Percentiles rank a stretch among this genome's conserved stretches.
phyloP scores from a whole-genome alignment of 2,797 vertebrate genomes.

The Gallinago solitaria region DNA sequence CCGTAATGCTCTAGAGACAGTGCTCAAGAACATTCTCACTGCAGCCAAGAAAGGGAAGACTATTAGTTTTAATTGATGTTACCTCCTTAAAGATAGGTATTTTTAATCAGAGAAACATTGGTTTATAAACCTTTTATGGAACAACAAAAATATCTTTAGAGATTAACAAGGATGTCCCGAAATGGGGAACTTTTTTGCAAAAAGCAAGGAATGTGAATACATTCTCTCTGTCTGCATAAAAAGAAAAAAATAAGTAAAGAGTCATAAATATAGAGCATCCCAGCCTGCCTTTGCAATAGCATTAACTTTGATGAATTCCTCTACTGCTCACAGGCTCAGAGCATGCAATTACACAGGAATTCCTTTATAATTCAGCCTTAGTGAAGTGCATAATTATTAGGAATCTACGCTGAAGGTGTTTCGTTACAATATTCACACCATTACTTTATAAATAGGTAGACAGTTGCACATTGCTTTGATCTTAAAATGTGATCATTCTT shows the following conservation, averaged over 20 bases:
- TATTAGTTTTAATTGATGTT: not conserved
- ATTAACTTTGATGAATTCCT: slow-evolving; percentile 8
- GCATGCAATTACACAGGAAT: slow-evolving; percentile 22
- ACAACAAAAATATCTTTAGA: not conserved
- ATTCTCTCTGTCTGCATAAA: not conserved
- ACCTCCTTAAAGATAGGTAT: not conserved
- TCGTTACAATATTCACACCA: not conserved
- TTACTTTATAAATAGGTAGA: not conserved
- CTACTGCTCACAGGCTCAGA: not conserved
- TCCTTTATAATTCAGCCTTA: not conserved
- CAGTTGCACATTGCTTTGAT: not conserved
- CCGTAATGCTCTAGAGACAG: not conserved
- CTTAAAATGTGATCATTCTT: not conserved
- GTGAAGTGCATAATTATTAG: not conserved
- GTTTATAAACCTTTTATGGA: not conserved
- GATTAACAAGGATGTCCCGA: not conserved
- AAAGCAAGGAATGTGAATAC: not conserved
- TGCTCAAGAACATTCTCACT: not conserved
- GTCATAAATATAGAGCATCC: not conserved
- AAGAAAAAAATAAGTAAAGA: not conserved
- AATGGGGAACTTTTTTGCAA: not conserved
- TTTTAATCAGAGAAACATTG: not conserved
- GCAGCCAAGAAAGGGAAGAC: not conserved
- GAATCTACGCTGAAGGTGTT: not conserved
- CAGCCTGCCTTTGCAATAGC: not conserved